These are phyloP conservation scores for Brienomyrus longianalis DNA, from an alignment of 2,113 vertebrate species.

Conservation along the genomic window DNA sequence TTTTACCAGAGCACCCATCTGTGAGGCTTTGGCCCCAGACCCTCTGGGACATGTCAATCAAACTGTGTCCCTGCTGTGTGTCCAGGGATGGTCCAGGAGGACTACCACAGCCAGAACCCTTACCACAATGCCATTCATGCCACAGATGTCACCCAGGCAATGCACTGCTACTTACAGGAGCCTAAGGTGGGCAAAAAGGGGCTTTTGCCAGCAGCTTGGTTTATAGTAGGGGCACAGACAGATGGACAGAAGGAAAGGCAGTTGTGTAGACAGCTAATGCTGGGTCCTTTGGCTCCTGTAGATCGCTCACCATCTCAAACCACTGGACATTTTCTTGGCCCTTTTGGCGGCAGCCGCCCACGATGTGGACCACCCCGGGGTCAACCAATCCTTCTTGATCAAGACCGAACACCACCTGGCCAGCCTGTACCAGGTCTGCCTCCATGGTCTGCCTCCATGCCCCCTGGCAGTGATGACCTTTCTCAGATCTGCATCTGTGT, in stretches of 20 bases:
- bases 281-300: conserved; percentile 33
- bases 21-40: too few relatives aligned
- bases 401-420: conserved; percentile 80
- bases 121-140: conserved; percentile 80
- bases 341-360: conserved; percentile 74
- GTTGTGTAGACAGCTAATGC: neutral
- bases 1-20: neutral
- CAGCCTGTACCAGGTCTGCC: conserved; percentile 69
- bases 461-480: neutral
- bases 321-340: conserved; percentile 72
- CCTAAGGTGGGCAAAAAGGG: conserved; percentile 63
- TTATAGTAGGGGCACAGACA: neutral
- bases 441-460: neutral
- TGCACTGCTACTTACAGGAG: conserved; percentile 81
- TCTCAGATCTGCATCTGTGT: neutral
- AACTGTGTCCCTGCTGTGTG: neutral
- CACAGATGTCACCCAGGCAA: conserved; percentile 83
- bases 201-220: neutral
- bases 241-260: neutral
- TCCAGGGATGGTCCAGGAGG: conserved; percentile 79
- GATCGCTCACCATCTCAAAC: conserved; percentile 70
- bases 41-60: neutral
- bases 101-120: conserved; percentile 77
- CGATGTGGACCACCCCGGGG: conserved; percentile 77
- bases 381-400: conserved; percentile 77